phyloP scores from a whole-genome alignment of 1,140 invertebrate genomes.

The Oncopeltus fasciatus region DNA sequence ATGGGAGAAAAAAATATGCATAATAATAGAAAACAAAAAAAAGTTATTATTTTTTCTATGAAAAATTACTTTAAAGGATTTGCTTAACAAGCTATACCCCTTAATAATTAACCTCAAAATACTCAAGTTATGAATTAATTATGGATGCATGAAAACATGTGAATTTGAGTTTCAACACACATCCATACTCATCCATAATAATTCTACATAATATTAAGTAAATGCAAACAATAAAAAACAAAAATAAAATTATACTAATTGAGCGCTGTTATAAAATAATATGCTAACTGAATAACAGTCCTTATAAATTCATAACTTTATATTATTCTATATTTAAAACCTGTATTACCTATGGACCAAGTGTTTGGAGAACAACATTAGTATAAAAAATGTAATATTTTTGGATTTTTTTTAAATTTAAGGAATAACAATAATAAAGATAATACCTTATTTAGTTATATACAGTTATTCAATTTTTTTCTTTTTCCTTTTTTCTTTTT shows the following conservation, averaged over 20 bases:
- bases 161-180: not conserved
- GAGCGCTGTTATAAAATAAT: constrained; percentile 13
- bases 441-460: constrained; percentile 20
- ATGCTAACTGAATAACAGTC: constrained; percentile 18
- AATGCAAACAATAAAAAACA: not conserved
- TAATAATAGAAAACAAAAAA: too few relatives aligned
- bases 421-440: constrained; percentile 21
- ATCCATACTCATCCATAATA: not conserved
- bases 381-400: constrained; percentile 18
- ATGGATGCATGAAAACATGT: too few relatives aligned
- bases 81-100: constrained; percentile 1
- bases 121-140: not conserved
- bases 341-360: constrained; percentile 21
- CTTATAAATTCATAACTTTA: constrained; percentile 15
- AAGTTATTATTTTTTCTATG: too few relatives aligned
- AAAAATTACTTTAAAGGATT: not conserved
- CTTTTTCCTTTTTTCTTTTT: too few relatives aligned
- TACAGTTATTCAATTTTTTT: constrained; percentile 14
- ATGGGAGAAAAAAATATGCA: too few relatives aligned
- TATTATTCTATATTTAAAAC: constrained; percentile 17
- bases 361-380: constrained; percentile 18
- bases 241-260: constrained; percentile 15
- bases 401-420: constrained; percentile 14
- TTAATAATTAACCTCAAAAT: not conserved
- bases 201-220: constrained; percentile 2